Base-by-base conservation (phyloP, 2,113 vertebrate species). In the Otolemur garnettii region DNA sequence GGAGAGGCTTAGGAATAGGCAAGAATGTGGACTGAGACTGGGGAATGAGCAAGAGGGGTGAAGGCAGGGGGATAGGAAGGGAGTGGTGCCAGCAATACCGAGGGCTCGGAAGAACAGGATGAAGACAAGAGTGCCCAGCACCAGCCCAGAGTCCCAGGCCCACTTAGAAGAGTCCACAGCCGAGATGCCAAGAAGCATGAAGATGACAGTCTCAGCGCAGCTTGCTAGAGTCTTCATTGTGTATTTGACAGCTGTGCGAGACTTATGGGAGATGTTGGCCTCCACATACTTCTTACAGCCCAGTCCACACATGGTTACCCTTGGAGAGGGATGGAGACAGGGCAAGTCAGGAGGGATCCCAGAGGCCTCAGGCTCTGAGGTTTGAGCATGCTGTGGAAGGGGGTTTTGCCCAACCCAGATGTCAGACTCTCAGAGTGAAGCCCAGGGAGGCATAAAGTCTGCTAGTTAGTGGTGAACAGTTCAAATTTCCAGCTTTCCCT, bases 181-280 rank as follows among this genome's bases (percentile, higher is more conserved):
- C 0, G 99, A 99, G 98, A 99, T 99, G 83, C 99, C 99, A 66
- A 99, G 98, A 97, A 99, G 99, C 98, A 99, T 99, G 98, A 99
- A 99, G 98, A 99, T 99, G 98, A 99, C 98, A 74, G 99, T 99
- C 97, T 99, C 99, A 0, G 99, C 99, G 7, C 99, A 99, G 98
- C 99, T 99, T 91, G 99, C 99, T 96, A 99, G 98, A 0, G 99
- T 99, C 98, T 99, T 99, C 99, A 99, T 99, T 22, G 99, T 99
- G 97, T 99, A 99, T 95, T 99, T 99, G 93, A 99, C 99, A 0
- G 99, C 99, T 42, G 99, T 99, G 90, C 99, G 99, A 66, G 99
- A 99, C 96, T 99, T 99, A 98, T 99, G 99, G 80, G 99, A 99
- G 92, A 99, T 99, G 98, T 99, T 99, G 96, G 99, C 99, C 98